A percentile compares a stretch with the other conserved stretches of the same genome.
phyloP scores from a whole-genome alignment of 2,113 vertebrate species.

The Psammodynastes pulverulentus region DNA sequence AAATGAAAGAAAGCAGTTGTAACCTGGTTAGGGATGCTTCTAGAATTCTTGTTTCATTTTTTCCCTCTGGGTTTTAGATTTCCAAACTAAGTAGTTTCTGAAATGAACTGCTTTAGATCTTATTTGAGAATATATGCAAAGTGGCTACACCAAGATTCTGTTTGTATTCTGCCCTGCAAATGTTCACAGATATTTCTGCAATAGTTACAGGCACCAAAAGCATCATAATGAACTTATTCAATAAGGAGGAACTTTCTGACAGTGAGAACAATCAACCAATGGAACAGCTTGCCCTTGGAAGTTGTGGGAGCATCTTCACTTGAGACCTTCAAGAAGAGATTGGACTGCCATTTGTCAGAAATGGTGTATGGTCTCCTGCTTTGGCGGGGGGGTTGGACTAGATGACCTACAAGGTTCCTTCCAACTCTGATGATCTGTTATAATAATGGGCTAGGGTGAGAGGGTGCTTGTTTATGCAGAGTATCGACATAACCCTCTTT shows the following conservation, averaged over 20 bases:
- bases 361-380: too few relatives aligned
- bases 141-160: neutral
- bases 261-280: too few relatives aligned
- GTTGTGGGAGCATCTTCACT: too few relatives aligned
- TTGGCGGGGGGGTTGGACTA: too few relatives aligned
- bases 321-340: too few relatives aligned
- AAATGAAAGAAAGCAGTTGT: neutral
- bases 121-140: neutral
- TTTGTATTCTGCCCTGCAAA: neutral
- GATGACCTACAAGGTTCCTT: too few relatives aligned
- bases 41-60: neutral
- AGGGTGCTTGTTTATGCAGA: constrained; percentile 51
- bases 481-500: constrained; percentile 45
- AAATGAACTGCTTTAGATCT: neutral
- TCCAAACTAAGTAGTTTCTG: neutral
- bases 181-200: neutral
- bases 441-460: constrained; percentile 21
- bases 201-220: neutral
- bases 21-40: neutral
- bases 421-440: too few relatives aligned
- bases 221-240: neutral
- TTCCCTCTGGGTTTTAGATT: neutral
- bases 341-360: too few relatives aligned
- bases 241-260: too few relatives aligned
- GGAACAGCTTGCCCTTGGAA: too few relatives aligned